phyloP scores from a whole-genome alignment of 2,888 invertebrate species.

The Siphlonurus alternatus region DNA sequence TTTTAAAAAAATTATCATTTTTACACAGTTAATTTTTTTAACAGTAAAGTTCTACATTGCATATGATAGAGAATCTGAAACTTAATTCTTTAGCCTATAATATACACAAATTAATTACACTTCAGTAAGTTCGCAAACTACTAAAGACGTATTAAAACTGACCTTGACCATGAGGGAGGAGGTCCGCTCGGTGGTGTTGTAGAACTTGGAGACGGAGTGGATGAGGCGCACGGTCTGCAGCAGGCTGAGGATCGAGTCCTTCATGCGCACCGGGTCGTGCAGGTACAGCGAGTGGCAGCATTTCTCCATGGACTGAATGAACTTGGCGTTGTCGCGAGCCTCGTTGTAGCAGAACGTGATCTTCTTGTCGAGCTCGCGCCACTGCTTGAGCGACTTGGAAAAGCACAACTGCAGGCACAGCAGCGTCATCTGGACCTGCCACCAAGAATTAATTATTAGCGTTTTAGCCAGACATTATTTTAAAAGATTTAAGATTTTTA shows the following conservation, averaged over 20 bases:
- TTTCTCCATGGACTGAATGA: conserved; percentile 83
- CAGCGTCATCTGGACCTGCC: conserved; percentile 54
- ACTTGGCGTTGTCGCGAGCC: conserved; percentile 90
- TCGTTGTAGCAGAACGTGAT: conserved; percentile 92
- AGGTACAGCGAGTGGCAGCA: conserved; percentile 87
- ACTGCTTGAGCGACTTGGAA: conserved; percentile 61
- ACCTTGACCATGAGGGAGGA: conserved; percentile 94
- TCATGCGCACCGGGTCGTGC: conserved; percentile 85
- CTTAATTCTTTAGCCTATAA: too few relatives aligned
- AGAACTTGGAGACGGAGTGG: conserved; percentile 88
- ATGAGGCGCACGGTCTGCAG: conserved; percentile 84
- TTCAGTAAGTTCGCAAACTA: too few relatives aligned
- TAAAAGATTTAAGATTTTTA: background rate
- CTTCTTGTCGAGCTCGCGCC: conserved; percentile 74
- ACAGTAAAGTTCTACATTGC: too few relatives aligned
- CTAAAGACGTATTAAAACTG: too few relatives aligned
- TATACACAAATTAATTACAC: too few relatives aligned
- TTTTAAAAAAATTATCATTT: too few relatives aligned
- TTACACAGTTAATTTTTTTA: too few relatives aligned
- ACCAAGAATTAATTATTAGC: conserved; percentile 5
- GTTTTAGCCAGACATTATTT: background rate
- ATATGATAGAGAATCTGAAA: too few relatives aligned
- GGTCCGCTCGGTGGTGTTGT: conserved; percentile 90
- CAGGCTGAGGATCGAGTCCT: conserved; percentile 73
- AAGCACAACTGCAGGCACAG: conserved; percentile 56